Base-by-base conservation (phyloP, 1,140 invertebrate species). In the Episyrphus balteatus region DNA sequence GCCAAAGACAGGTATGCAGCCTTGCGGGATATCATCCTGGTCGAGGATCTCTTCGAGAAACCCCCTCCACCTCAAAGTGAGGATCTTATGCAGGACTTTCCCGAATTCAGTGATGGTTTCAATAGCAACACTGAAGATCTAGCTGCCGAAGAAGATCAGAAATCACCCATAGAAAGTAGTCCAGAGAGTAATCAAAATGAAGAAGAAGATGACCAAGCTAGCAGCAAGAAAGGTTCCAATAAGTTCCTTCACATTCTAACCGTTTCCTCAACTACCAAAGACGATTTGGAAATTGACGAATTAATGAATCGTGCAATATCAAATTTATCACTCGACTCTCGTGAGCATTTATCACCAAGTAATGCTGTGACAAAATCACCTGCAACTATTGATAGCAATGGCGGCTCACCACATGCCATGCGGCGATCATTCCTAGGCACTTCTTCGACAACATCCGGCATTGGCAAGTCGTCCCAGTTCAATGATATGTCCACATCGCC, bases 1-100 rank as follows among this genome's bases (percentile, higher is more conserved):
- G 62, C 63, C 33, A 74, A 74, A 48, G 82, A 85, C 69, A 76
- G 76, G 55, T 85, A 85, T 60, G 82, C 82, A 0, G 82, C 82
- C 0, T 60, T 83, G 42, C 59, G 83, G 33, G 82, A 84, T 59
- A 83, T 84, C 18, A 80, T 79, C 44, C 72, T 77, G 53, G 73
- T 76, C 15, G 76, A 78, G 52, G 72, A 75, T 49, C 59, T 72
- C 5, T 73, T 72, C 32, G 76, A 78, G 11, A 76, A 76, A 44
- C 67, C 68, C 34, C 72, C 75, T 40, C 39, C 41, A 2, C 34
- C 42, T 0, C 46, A 44, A 2, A 61, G 60, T 15, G 54, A 57
- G 46, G 59, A 61, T 55, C 45, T 59, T 26, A 47, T 63, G 44
- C 62, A 65, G 43, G 62, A 65, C 36, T 55, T 66, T 40, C 46